phyloP scores from a whole-genome alignment of 2,888 invertebrate species.

The Myopa tessellatipennis region DNA sequence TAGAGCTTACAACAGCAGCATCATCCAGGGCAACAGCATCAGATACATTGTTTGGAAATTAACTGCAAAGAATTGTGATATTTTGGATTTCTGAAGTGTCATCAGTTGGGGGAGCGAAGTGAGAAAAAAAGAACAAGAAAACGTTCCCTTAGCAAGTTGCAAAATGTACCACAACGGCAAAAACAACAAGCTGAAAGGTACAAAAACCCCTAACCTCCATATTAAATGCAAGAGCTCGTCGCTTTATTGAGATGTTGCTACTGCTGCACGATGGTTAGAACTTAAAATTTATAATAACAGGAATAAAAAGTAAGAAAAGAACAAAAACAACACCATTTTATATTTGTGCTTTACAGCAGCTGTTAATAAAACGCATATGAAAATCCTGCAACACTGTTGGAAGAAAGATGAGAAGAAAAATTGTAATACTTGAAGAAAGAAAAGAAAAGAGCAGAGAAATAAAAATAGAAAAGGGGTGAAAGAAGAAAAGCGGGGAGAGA shows the following conservation, averaged over 20 bases:
- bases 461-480: conserved; percentile 22
- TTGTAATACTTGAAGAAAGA: background rate
- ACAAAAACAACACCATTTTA: too few species aligned
- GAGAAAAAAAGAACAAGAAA: background rate
- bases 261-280: too few species aligned
- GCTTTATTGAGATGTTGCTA: too few species aligned
- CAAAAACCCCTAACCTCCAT: too few species aligned
- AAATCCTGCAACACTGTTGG: too few species aligned
- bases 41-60: background rate
- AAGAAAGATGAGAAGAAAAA: background rate
- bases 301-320: too few species aligned
- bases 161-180: too few species aligned
- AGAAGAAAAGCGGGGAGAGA: conserved; percentile 22
- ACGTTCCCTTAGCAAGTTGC: too few species aligned
- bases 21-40: background rate
- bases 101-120: background rate
- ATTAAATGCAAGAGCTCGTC: too few species aligned
- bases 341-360: too few species aligned
- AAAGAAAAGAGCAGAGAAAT: background rate
- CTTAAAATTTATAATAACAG: too few species aligned
- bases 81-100: background rate
- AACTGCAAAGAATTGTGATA: conserved; percentile 21
- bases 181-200: too few species aligned
- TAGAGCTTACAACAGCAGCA: background rate
- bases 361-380: background rate